A percentile compares a stretch with the other conserved stretches of the same genome.
Conservation (phyloP, 1,140 invertebrate species). For the Reticulitermes speratus region DNA sequence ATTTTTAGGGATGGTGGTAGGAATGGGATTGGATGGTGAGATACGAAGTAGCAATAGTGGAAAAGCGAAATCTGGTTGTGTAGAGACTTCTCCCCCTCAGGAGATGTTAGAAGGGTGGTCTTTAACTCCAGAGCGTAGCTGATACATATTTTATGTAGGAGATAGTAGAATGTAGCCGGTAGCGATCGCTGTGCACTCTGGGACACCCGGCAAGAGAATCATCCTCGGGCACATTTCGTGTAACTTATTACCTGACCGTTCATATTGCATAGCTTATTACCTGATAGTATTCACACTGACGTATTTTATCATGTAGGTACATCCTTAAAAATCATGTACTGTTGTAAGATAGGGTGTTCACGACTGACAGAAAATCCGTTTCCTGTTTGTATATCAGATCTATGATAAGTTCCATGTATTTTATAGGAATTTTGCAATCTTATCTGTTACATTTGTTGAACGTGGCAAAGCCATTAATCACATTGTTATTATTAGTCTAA, state of each 20-base stretch:
- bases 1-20: constrained; percentile 15
- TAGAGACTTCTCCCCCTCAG: background rate
- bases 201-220: background rate
- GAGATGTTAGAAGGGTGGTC: background rate
- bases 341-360: too few species aligned
- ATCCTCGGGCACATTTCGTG: background rate
- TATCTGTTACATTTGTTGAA: too few species aligned
- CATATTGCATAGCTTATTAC: too few species aligned
- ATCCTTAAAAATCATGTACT: too few species aligned
- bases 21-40: constrained; percentile 1
- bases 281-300: too few species aligned
- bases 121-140: background rate
- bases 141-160: background rate
- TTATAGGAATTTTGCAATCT: too few species aligned
- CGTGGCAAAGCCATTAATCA: too few species aligned
- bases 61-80: constrained; percentile 15
- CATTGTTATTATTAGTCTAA: too few species aligned
- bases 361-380: too few species aligned
- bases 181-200: background rate
- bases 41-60: constrained; percentile 5
- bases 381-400: too few species aligned
- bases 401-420: too few species aligned
- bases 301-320: too few species aligned
- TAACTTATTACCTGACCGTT: background rate
- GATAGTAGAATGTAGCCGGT: background rate